Evolutionary conservation across 2,113 vertebrate species (phyloP).

Genomic region (Callospermophilus lateralis): DNA sequence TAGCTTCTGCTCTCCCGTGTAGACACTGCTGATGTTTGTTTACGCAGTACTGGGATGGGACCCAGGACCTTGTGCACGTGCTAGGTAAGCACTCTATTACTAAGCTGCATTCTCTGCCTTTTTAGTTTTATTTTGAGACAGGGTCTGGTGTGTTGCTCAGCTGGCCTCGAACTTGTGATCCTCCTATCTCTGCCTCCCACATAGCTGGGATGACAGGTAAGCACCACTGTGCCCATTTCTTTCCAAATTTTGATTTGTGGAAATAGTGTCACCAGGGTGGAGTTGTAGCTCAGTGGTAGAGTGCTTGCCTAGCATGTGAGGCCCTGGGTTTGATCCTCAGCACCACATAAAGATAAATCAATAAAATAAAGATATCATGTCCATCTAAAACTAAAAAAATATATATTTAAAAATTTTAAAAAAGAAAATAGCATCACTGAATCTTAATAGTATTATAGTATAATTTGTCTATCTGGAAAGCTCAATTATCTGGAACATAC

Average conservation of each 20-base stretch:
- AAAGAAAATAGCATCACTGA: slow-evolving; percentile 6
- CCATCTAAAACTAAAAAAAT: too few relatives aligned
- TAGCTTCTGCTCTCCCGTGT: neutral
- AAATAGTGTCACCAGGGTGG: neutral
- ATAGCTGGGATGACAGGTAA: neutral
- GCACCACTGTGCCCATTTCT: neutral
- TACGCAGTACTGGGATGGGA: neutral
- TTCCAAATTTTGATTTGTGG: neutral
- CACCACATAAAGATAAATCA: too few relatives aligned
- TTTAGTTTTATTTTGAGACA: neutral
- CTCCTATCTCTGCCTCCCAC: neutral
- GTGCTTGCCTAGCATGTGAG: too few relatives aligned
- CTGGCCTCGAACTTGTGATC: neutral
- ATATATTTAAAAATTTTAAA: too few relatives aligned
- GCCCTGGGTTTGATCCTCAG: too few relatives aligned
- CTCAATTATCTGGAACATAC: neutral
- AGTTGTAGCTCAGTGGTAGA: too few relatives aligned
- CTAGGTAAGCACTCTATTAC: too few relatives aligned
- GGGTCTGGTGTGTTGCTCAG: neutral
- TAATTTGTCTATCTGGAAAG: neutral
- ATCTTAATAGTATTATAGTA: neutral
- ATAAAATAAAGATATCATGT: too few relatives aligned
- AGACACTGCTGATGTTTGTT: neutral
- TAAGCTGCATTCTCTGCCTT: neutral
- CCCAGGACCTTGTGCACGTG: too few relatives aligned